phyloP scores from a whole-genome alignment of 2,113 vertebrate genomes.

The Ellobius talpinus region DNA sequence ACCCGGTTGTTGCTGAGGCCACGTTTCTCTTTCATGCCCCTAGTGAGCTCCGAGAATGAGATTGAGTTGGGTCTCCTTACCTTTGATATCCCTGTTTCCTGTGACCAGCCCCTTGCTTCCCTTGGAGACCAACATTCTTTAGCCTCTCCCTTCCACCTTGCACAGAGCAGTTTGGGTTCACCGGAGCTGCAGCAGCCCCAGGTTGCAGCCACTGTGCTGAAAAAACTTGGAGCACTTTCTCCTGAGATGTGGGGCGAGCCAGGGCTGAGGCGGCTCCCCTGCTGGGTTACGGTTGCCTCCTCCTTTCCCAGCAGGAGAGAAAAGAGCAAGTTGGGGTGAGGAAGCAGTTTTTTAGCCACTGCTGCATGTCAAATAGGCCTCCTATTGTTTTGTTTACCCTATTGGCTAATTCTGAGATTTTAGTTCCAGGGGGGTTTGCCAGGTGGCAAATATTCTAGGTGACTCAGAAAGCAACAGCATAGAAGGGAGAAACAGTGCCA shows the following conservation, averaged over 20 bases:
- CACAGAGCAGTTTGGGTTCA: not conserved
- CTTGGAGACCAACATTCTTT: not conserved
- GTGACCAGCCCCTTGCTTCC: not conserved
- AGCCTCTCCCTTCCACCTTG: no score
- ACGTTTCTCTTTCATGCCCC: rapidly evolving
- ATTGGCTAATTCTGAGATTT: slow-evolving; percentile 71
- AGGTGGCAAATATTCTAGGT: slow-evolving; percentile 73
- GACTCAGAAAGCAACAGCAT: not conserved
- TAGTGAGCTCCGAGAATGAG: not conserved
- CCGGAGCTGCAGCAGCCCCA: not conserved
- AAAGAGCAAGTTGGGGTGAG: slow-evolving; percentile 49
- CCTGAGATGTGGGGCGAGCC: slow-evolving; percentile 67
- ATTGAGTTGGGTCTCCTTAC: not conserved
- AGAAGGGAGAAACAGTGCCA: not conserved
- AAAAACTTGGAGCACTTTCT: slow-evolving; percentile 54
- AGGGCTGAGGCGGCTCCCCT: slow-evolving; percentile 37
- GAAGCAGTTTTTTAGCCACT: slow-evolving; percentile 67
- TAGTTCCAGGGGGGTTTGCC: slow-evolving; percentile 67
- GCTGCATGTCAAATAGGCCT: slow-evolving; percentile 76
- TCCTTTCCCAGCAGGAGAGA: slow-evolving; percentile 70
- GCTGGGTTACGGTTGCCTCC: slow-evolving; percentile 67
- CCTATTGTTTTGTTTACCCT: slow-evolving; percentile 80
- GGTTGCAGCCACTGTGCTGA: not conserved
- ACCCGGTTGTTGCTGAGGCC: not conserved
- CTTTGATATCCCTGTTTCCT: not conserved